Evolutionary conservation across 2,797 vertebrate species (phyloP).

Genomic region (Brotula barbata): DNA sequence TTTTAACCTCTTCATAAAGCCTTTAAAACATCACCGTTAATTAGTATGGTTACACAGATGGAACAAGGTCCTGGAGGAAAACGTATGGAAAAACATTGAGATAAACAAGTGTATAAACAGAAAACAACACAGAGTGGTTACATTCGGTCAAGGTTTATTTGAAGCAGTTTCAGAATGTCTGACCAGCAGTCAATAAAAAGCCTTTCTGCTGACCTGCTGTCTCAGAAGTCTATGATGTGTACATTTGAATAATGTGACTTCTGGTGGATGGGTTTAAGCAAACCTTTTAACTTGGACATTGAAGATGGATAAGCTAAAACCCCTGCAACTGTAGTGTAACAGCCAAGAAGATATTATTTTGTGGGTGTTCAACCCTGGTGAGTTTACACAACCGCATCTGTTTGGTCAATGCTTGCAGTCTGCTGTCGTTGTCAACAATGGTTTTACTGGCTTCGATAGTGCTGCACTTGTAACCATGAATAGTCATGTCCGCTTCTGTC

Average conservation of each 20-base stretch:
- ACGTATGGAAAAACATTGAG: background rate
- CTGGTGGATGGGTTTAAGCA: background rate
- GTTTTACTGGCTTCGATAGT: slow-evolving; percentile 9
- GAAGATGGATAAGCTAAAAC: slow-evolving; percentile 45
- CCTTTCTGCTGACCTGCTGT: slow-evolving; percentile 4
- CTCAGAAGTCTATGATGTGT: slow-evolving; percentile 1
- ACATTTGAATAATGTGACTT: background rate
- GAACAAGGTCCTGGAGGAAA: background rate
- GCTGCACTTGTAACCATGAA: slow-evolving; percentile 27
- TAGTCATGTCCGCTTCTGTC: slow-evolving; percentile 4
- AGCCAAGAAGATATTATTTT: slow-evolving; percentile 29
- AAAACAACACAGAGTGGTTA: background rate
- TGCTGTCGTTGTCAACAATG: slow-evolving; percentile 12
- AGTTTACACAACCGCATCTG: slow-evolving; percentile 47
- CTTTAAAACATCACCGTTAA: background rate
- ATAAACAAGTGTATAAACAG: background rate
- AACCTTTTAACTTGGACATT: background rate
- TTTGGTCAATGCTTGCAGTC: slow-evolving; percentile 37
- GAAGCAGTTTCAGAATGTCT: background rate
- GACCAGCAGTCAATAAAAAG: slow-evolving; percentile 39
- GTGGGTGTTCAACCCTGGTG: slow-evolving; percentile 48
- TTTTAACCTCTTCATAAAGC: background rate
- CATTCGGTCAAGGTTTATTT: background rate
- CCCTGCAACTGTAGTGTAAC: slow-evolving; percentile 28
- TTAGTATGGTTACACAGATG: background rate